A percentile compares a stretch with the other conserved stretches of the same genome.
Conservation (phyloP, 2,113 vertebrate genomes). For the Numenius arquata region DNA sequence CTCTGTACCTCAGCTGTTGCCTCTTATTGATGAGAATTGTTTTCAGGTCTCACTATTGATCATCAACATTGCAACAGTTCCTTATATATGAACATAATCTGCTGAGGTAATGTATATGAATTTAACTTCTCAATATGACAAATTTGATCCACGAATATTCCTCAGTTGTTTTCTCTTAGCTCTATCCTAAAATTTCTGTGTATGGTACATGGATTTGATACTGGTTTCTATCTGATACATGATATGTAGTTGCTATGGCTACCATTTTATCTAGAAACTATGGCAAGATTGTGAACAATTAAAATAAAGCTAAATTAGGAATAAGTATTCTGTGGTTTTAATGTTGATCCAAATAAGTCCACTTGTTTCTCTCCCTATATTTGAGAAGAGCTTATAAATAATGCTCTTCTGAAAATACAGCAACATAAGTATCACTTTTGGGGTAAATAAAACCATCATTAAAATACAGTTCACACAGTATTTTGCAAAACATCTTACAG, state of each 20-base stretch:
- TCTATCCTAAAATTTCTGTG: neutral
- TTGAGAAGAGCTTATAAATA: neutral
- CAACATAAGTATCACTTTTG: neutral
- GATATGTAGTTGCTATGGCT: neutral
- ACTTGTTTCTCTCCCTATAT: neutral
- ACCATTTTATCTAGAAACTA: slow-evolving; percentile 2
- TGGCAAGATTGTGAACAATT: neutral
- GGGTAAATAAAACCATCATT: neutral
- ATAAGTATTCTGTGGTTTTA: neutral
- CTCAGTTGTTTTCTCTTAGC: neutral
- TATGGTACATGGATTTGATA: neutral
- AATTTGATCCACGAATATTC: neutral
- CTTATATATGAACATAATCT: neutral
- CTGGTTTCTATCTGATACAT: neutral
- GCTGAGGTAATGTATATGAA: neutral
- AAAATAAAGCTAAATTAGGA: neutral
- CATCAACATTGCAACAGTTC: neutral
- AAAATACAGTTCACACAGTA: neutral
- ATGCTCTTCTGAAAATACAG: neutral
- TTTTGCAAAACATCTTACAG: neutral
- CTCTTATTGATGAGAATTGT: neutral
- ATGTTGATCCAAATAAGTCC: neutral
- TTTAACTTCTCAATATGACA: neutral
- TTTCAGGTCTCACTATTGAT: neutral
- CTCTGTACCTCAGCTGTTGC: neutral